Conservation (phyloP, 2,888 invertebrate genomes). For the Heteromurus nitidus region DNA sequence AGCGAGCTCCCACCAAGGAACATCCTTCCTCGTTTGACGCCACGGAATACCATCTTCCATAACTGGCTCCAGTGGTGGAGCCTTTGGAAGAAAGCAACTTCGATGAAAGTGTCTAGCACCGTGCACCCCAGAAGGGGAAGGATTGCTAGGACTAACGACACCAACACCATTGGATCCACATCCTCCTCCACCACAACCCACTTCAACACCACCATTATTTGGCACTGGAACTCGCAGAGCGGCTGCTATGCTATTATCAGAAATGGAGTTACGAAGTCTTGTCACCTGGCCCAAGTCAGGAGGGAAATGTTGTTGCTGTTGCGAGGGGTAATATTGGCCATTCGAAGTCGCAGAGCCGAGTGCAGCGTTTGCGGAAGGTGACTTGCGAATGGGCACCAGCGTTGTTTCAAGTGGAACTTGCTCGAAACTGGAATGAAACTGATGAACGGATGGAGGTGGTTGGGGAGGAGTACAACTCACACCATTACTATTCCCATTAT, state of each 20-base stretch:
- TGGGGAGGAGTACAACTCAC: not conserved
- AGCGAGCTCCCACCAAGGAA: slow-evolving; percentile 93
- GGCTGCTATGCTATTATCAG: slow-evolving; percentile 72
- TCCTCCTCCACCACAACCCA: slow-evolving; percentile 10
- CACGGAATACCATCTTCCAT: slow-evolving; percentile 75
- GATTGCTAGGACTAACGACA: not conserved
- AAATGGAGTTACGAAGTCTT: slow-evolving; percentile 70
- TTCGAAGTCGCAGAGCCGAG: slow-evolving; percentile 22
- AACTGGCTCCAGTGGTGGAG: slow-evolving; percentile 72
- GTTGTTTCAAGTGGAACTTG: slow-evolving; percentile 49
- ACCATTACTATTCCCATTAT: slow-evolving; percentile 4
- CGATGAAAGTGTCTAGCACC: slow-evolving; percentile 70
- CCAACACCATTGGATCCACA: slow-evolving; percentile 1
- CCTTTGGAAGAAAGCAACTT: slow-evolving; percentile 73
- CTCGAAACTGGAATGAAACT: slow-evolving; percentile 59
- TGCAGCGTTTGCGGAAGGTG: slow-evolving; percentile 51
- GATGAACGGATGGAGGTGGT: slow-evolving; percentile 48
- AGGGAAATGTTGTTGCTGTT: slow-evolving; percentile 5
- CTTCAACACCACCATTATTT: slow-evolving; percentile 39
- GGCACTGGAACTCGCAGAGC: slow-evolving; percentile 50
- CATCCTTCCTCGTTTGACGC: slow-evolving; percentile 79
- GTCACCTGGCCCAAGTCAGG: slow-evolving; percentile 11
- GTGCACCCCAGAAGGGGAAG: slow-evolving; percentile 31
- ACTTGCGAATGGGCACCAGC: slow-evolving; percentile 53
- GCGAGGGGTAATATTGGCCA: slow-evolving; percentile 21